phyloP scores from a whole-genome alignment of 2,888 invertebrate species.

The Lithophane leautieri region DNA sequence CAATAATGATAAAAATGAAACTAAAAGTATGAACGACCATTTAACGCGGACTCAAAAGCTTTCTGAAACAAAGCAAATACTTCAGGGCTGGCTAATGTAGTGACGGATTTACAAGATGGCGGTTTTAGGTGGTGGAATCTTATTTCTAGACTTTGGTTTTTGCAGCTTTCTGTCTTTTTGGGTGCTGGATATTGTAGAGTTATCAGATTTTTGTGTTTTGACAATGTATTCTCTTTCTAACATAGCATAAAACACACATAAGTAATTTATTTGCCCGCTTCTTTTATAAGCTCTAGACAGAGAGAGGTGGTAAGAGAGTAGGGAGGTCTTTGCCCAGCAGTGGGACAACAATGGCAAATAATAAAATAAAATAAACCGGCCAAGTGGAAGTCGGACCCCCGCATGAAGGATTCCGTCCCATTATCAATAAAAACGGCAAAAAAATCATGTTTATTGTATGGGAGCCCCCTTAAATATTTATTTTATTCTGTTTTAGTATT shows the following conservation, averaged over 20 bases:
- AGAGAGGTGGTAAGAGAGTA: too few species aligned
- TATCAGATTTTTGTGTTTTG: neutral
- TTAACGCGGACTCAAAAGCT: conserved; percentile 55
- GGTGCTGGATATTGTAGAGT: neutral
- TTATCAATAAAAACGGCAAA: too few species aligned
- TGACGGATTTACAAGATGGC: conserved; percentile 12
- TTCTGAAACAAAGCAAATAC: conserved; percentile 55
- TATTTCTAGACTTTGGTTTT: neutral
- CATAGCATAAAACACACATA: neutral
- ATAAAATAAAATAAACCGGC: too few species aligned
- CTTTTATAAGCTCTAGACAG: neutral
- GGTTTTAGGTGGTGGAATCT: neutral
- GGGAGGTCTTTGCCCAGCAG: too few species aligned
- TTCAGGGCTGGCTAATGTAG: conserved; percentile 50
- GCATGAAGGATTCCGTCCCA: too few species aligned
- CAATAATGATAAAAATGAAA: conserved; percentile 53
- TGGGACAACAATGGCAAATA: too few species aligned
- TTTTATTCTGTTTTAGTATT: too few species aligned
- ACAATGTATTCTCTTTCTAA: neutral
- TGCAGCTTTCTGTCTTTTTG: neutral
- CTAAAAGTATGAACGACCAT: conserved; percentile 28
- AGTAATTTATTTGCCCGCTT: neutral
- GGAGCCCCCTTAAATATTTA: too few species aligned
- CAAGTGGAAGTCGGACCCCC: too few species aligned
- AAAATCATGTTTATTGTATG: too few species aligned